These are phyloP conservation scores for Mesaphorura yosii DNA, from an alignment of 1,140 invertebrate species.

Conservation along the genomic window DNA sequence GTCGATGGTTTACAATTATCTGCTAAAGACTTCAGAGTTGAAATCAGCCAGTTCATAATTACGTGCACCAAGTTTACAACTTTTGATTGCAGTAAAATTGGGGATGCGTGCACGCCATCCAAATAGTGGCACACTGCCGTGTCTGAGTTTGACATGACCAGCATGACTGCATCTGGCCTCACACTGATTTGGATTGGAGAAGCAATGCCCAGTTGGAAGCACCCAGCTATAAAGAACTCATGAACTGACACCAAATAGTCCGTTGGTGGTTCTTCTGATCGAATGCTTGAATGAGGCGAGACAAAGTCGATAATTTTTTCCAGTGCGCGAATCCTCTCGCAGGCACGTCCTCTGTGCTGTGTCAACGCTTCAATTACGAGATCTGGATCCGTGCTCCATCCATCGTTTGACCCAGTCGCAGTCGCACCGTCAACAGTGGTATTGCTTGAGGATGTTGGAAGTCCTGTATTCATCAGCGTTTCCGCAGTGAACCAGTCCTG, in stretches of 20 bases:
- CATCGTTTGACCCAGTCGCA: background rate
- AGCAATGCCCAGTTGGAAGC: slow-evolving; percentile 44
- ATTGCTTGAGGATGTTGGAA: background rate
- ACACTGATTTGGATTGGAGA: slow-evolving; percentile 11
- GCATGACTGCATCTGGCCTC: too few species aligned
- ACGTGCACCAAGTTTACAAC: slow-evolving; percentile 40
- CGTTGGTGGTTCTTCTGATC: slow-evolving; percentile 15
- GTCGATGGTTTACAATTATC: background rate
- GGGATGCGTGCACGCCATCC: slow-evolving; percentile 40
- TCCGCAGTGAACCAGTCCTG: slow-evolving; percentile 23
- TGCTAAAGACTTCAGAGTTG: slow-evolving; percentile 28
- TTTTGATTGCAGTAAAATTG: slow-evolving; percentile 35
- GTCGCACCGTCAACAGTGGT: background rate
- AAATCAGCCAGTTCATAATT: slow-evolving; percentile 32
- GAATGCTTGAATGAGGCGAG: background rate
- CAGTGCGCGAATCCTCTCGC: slow-evolving; percentile 22
- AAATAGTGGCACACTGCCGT: slow-evolving; percentile 42
- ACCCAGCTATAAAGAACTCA: slow-evolving; percentile 47
- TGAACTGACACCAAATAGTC: slow-evolving; percentile 40
- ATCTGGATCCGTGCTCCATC: slow-evolving; percentile 17
- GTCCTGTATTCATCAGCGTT: too few species aligned
- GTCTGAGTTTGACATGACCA: background rate
- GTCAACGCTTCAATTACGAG: slow-evolving; percentile 17
- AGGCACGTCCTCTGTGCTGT: slow-evolving; percentile 19
- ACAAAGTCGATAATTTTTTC: slow-evolving; percentile 18